Conservation (phyloP, 2,113 vertebrate species). For the Chaenogobius annularis region DNA sequence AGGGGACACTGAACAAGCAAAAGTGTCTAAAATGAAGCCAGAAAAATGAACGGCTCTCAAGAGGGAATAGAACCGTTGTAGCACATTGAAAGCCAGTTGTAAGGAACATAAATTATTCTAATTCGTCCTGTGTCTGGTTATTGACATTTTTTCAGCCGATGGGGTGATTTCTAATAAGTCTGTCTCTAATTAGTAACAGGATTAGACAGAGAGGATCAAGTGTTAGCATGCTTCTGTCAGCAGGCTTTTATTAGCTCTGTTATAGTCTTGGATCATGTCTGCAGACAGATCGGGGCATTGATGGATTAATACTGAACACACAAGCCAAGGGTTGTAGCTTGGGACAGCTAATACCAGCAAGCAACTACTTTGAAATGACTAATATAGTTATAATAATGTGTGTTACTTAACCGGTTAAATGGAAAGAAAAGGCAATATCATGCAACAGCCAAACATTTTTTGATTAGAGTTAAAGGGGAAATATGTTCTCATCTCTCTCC, state of each 20-base stretch:
- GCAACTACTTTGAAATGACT: slow-evolving; percentile 8
- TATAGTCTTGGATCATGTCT: slow-evolving; percentile 35
- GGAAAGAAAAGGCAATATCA: no score
- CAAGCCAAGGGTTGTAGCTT: slow-evolving; percentile 25
- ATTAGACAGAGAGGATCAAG: slow-evolving; percentile 61
- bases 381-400: no score
- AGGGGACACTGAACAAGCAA: neutral
- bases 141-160: slow-evolving; percentile 5
- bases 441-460: no score
- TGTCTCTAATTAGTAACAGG: slow-evolving; percentile 62
- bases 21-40: slow-evolving; percentile 20
- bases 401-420: no score
- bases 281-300: slow-evolving; percentile 28
- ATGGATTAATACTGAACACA: slow-evolving; percentile 48
- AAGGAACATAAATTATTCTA: slow-evolving; percentile 2
- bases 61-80: slow-evolving; percentile 2
- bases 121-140: neutral
- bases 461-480: no score
- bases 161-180: slow-evolving; percentile 19
- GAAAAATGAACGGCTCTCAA: slow-evolving; percentile 19
- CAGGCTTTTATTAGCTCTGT: slow-evolving; percentile 62
- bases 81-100: neutral
- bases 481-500: no score
- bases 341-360: slow-evolving; percentile 36
- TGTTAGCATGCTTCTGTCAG: slow-evolving; percentile 57